Evolutionary conservation across 2,113 vertebrate genomes (phyloP).

Genomic region (Brachionichthys hirsutus): DNA sequence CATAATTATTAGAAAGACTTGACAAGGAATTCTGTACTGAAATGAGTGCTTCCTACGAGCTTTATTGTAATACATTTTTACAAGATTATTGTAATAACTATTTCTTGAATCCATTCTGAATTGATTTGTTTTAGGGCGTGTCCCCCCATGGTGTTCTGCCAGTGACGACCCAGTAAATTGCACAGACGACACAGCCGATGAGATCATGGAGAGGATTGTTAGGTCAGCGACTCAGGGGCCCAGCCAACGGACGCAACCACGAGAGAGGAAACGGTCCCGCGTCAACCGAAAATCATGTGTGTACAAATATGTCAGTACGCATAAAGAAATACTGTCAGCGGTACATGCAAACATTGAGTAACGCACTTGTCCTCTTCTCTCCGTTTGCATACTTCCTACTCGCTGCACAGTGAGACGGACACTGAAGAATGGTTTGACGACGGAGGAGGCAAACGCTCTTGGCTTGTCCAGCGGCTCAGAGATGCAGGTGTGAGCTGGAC

Average conservation of each 20-base stretch:
- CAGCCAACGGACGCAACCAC: slow-evolving; percentile 85
- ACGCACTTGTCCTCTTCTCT: not conserved
- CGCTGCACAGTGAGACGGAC: slow-evolving; percentile 87
- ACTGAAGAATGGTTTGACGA: slow-evolving; percentile 90
- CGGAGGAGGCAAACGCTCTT: slow-evolving; percentile 93
- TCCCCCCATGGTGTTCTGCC: slow-evolving; percentile 82
- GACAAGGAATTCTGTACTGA: too few relatives aligned
- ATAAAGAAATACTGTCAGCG: not conserved
- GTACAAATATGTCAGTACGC: too few relatives aligned
- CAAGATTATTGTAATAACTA: too few relatives aligned
- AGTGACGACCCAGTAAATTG: slow-evolving; percentile 83
- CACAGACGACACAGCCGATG: slow-evolving; percentile 90
- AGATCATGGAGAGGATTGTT: slow-evolving; percentile 98
- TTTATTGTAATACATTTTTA: too few relatives aligned
- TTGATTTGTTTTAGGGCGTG: slow-evolving; percentile 74
- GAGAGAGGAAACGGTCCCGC: slow-evolving; percentile 91
- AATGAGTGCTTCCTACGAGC: too few relatives aligned
- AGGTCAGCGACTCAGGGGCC: slow-evolving; percentile 96
- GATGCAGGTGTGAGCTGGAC: slow-evolving; percentile 88
- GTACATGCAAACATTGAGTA: not conserved
- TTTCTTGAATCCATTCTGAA: not conserved
- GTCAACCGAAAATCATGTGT: slow-evolving; percentile 94
- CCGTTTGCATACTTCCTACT: not conserved
- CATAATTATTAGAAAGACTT: too few relatives aligned
- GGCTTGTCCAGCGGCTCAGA: slow-evolving; percentile 90